These are phyloP conservation scores for Cassiopea andromeda DNA, from an alignment of 30 jellyfish, hydroid and myxozoan species.

Conservation along the genomic window DNA sequence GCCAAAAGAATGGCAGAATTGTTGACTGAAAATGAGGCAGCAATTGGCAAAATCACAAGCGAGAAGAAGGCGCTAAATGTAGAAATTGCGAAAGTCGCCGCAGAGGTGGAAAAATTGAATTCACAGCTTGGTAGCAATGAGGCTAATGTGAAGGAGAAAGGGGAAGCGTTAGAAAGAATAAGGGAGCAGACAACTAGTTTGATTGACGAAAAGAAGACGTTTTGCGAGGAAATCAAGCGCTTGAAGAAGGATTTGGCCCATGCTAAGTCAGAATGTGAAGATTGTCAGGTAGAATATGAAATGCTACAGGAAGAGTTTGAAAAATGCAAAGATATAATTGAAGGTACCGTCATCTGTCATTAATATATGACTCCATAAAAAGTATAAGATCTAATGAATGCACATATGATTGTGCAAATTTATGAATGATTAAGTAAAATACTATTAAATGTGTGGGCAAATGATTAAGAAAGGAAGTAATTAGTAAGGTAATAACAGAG, in stretches of 20 bases:
- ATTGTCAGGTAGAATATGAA: conserved; percentile 42
- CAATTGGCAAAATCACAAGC: conserved; percentile 11
- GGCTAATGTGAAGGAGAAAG: conserved; percentile 1
- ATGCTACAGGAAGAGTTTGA: conserved; percentile 65
- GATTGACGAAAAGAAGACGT: conserved; percentile 36
- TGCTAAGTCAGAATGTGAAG: conserved; percentile 49
- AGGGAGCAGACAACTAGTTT: conserved; percentile 35
- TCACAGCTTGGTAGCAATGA: conserved; percentile 17
- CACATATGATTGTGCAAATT: not conserved
- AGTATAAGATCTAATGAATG: not conserved
- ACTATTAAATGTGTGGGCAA: not conserved
- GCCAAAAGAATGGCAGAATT: conserved; percentile 37
- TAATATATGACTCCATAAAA: not conserved
- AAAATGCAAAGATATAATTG: conserved; percentile 40
- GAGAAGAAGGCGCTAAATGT: conserved; percentile 45
- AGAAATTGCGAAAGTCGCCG: conserved; percentile 19
- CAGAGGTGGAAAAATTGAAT: conserved; percentile 26
- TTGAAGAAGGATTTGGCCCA: conserved; percentile 11
- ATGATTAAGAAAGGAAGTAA: not conserved
- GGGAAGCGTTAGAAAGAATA: conserved; percentile 46
- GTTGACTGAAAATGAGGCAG: conserved; percentile 38
- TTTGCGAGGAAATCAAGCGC: conserved; percentile 9
- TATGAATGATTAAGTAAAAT: not conserved
- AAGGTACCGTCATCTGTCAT: conserved; percentile 22
- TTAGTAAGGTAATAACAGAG: not conserved